Evolutionary conservation across 2,797 vertebrate genomes (phyloP), one percentile per base, ranked within the genome.

Genomic region (Myripristis murdjan): DNA sequence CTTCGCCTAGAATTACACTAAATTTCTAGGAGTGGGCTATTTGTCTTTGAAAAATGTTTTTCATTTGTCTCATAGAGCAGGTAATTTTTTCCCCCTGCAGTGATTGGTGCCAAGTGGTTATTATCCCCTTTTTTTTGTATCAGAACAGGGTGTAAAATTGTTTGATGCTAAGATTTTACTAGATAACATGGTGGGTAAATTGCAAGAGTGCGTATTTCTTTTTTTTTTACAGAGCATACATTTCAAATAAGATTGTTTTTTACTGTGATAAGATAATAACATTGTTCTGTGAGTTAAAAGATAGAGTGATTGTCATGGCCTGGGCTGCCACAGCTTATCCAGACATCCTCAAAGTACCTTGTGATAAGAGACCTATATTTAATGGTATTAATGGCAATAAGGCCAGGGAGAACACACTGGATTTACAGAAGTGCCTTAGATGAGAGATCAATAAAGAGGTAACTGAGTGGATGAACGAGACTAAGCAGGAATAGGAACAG

Each of bases 371-470:
- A 73, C 73, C 54, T 54, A 75, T 75, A 74, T 87, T 83, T 91
- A 85, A 79, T 84, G 77, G 44, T 66, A 83, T 74, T 83, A 87
- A 87, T 85, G 81, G 73, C 77, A 72, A 70, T 20, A 33, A 63
- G 73, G 75, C 69, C 73, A 59, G 64, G 63, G 68, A 67, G 71
- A 77, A 70, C 48, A 37, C 79, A 84, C 79, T 82, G 67, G 88
- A 90, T 93, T 93, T 93, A 93, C 89, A 87, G 84, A 89, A 90
- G 86, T 86, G 73, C 87, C 75, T 89, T 73, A 82, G 86, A 90
- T 91, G 88, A 77, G 77, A 82, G 91, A 92, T 92, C 85, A 93
- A 94, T 92, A 90, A 75, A 89, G 90, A 83, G 73, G 85, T 80
- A 83, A 87, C 89, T 89, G 90, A 90, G 81, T 83, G 84, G 83